Evolutionary conservation across 2,888 invertebrate genomes (phyloP).

Genomic region (Pollenia griseotomentosa): DNA sequence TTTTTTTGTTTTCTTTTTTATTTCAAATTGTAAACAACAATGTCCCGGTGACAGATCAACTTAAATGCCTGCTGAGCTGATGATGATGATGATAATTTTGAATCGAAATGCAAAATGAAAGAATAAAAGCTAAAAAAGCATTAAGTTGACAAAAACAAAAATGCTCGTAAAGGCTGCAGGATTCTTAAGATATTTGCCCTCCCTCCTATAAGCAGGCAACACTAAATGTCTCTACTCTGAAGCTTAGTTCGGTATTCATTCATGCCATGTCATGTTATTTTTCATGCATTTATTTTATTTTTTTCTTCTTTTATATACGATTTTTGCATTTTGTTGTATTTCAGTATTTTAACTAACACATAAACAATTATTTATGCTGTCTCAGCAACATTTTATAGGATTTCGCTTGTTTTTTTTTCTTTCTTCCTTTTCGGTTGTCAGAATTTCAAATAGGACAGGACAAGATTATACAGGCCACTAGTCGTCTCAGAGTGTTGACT

Average conservation of each 20-base stretch:
- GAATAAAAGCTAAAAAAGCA: slow-evolving; percentile 8
- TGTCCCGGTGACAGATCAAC: slow-evolving; percentile 64
- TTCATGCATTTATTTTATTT: slow-evolving; percentile 39
- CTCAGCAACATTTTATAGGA: slow-evolving; percentile 51
- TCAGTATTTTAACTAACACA: slow-evolving; percentile 48
- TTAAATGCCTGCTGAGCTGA: slow-evolving; percentile 64
- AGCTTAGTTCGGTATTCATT: slow-evolving; percentile 25
- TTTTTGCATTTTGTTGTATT: slow-evolving; percentile 37
- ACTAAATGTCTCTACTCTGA: slow-evolving; percentile 14
- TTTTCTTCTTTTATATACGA: not conserved
- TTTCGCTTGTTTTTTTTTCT: not conserved
- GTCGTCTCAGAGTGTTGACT: slow-evolving; percentile 21
- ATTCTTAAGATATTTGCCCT: slow-evolving; percentile 17
- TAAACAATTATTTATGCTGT: slow-evolving; percentile 65
- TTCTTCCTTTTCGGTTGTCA: slow-evolving; percentile 44
- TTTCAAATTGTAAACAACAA: slow-evolving; percentile 53
- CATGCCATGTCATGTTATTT: slow-evolving; percentile 53
- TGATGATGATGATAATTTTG: slow-evolving; percentile 61
- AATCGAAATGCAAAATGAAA: slow-evolving; percentile 40
- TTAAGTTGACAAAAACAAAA: slow-evolving; percentile 21
- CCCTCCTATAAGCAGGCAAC: slow-evolving; percentile 42
- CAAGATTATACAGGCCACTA: slow-evolving; percentile 43
- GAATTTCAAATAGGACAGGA: slow-evolving; percentile 52
- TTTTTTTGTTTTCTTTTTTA: not conserved
- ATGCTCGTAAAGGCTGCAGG: not conserved